Evolutionary conservation across 2,888 invertebrate species (phyloP).

Genomic region (Ochropleura leucogaster): DNA sequence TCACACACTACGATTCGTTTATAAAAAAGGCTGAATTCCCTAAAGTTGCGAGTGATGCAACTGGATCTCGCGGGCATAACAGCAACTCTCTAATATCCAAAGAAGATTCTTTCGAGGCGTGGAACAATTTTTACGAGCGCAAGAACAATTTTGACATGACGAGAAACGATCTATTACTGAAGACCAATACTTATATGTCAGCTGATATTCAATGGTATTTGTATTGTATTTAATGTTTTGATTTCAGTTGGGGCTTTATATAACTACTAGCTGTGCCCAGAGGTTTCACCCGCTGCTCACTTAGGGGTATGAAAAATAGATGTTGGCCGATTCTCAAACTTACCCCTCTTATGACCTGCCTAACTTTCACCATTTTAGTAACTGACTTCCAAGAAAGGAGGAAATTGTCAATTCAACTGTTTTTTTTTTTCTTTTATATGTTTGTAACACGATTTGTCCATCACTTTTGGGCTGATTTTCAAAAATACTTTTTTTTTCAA

Average conservation of each 20-base stretch:
- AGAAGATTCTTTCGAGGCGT: neutral
- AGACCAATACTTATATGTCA: neutral
- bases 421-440: too few species aligned
- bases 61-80: neutral
- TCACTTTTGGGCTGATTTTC: too few species aligned
- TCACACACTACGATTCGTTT: neutral
- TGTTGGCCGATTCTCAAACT: too few species aligned
- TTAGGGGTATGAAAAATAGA: too few species aligned
- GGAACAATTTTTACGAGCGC: neutral
- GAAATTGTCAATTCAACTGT: too few species aligned
- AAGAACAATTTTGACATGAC: neutral
- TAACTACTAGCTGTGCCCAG: too few species aligned
- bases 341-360: too few species aligned
- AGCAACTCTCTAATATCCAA: neutral
- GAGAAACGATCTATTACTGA: slow-evolving; percentile 15
- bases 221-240: neutral
- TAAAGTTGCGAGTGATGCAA: neutral
- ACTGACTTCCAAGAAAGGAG: too few species aligned
- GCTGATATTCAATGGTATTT: neutral
- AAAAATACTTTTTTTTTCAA: too few species aligned
- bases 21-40: neutral
- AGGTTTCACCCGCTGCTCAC: too few species aligned
- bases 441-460: too few species aligned
- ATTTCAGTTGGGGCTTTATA: neutral
- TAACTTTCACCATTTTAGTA: too few species aligned